Base-by-base conservation (phyloP, 1,140 invertebrate species). In the Hycleus phaleratus region DNA sequence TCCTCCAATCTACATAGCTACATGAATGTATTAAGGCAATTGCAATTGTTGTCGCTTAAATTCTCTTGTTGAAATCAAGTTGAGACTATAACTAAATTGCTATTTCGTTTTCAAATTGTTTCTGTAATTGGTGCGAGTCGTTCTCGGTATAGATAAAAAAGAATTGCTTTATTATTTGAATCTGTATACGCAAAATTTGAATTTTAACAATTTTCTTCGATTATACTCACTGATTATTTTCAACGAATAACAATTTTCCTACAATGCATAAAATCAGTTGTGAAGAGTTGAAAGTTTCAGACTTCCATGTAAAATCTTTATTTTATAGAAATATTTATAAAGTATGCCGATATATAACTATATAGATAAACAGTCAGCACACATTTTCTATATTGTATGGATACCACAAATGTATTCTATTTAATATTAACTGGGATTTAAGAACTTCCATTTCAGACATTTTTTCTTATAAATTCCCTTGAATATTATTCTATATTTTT, bases 381-480 rank as follows among this genome's bases (percentile, higher is more conserved):
- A 26, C 42, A 8, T 26, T 38, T 39, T 9, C 39, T 52, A 44
- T 45, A 44, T 51, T 48, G n/a, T 46, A 3, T 38, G 26, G 26
- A 11, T 42, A 7, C 11, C 12, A 32, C 46, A 40, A 47, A 58
- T 61, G 57, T 61, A 61, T 58, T 58, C 60, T 44, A n/a, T 52
- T 61, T 58, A 53, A 62, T 59, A 59, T 62, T 59, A 51, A 47
- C 49, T 50, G 18, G 56, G 57, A 62, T 62, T 62, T 62, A 46
- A 51, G 50, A 45, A 49, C 46, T 26, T 25, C 38, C 49, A 51
- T 51, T 56, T 56, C 38, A 10, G 51, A 12, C 39, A 51, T 59
- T 62, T 62, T 62, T 5, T 18, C 18, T 61, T 62, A 59, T 59
- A 59, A 62, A 59, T 47, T 59, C 56, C 40, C 26, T 54, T 59